Percentiles rank a stretch among this genome's conserved stretches.
These are phyloP conservation scores for Mesorhabditis spiculigera DNA, from an alignment of 2,888 invertebrate genomes.

Conservation along the genomic window DNA sequence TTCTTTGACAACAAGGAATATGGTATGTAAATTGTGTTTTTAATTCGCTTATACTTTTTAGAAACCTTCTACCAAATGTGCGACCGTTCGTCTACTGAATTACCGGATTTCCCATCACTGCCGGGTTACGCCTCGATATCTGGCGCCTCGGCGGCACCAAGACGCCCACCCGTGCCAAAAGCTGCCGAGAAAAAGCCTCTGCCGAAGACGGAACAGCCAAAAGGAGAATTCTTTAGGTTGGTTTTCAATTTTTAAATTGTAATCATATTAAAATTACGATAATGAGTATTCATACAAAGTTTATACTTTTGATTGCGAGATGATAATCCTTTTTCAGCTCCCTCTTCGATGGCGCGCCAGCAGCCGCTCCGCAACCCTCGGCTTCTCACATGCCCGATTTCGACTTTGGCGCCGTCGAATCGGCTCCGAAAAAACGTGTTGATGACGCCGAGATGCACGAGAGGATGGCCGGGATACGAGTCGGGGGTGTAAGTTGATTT, in stretches of 20 bases:
- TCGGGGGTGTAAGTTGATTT: conserved; percentile 14
- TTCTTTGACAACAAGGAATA: conserved; percentile 20
- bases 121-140: background rate
- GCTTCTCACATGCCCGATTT: background rate
- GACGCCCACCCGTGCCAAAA: background rate
- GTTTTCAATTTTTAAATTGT: background rate
- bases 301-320: conserved; percentile 8
- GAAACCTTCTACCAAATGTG: background rate
- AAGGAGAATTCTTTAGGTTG: background rate
- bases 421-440: conserved; percentile 10
- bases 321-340: background rate
- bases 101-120: conserved; percentile 1
- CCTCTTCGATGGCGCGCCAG: background rate
- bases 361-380: conserved; percentile 4
- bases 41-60: background rate
- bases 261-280: background rate
- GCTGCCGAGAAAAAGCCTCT: too few relatives aligned
- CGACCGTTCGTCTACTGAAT: background rate
- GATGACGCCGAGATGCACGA: conserved; percentile 27
- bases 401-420: conserved; percentile 8
- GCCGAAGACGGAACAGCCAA: too few relatives aligned
- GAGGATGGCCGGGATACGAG: conserved; percentile 29
- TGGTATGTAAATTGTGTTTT: conserved; percentile 14
- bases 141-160: background rate
- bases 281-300: background rate